phyloP scores from a whole-genome alignment of 1,140 invertebrate species.

The Drosophila lacertosa region DNA sequence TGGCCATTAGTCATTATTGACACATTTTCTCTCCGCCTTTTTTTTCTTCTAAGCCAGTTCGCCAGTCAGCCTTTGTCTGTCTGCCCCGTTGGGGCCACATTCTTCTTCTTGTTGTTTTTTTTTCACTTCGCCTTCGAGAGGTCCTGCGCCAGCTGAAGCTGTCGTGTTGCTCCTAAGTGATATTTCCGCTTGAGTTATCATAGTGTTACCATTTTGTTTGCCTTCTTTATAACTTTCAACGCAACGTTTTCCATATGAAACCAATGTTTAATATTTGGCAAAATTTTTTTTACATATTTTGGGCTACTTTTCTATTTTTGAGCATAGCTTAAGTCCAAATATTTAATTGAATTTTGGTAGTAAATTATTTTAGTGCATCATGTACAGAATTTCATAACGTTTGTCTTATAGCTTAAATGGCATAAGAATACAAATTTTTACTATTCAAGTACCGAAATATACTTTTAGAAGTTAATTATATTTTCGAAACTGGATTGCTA shows the following conservation, averaged over 20 bases:
- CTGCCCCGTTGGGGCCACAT: neutral
- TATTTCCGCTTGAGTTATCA: slow-evolving; percentile 67
- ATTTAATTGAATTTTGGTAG: neutral
- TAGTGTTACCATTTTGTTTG: slow-evolving; percentile 62
- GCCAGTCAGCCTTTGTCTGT: neutral
- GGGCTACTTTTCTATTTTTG: no score
- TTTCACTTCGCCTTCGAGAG: neutral
- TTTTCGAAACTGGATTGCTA: no score
- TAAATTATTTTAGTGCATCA: neutral
- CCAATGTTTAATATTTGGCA: no score
- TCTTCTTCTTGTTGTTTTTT: slow-evolving; percentile 23
- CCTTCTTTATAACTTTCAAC: slow-evolving; percentile 6
- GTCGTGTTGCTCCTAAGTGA: slow-evolving; percentile 55
- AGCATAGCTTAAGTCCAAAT: neutral
- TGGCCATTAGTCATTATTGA: slow-evolving; percentile 81
- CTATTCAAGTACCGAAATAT: no score
- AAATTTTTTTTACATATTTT: no score
- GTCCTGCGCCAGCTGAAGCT: slow-evolving; percentile 18
- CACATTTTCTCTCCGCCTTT: slow-evolving; percentile 77
- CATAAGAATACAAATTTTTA: no score
- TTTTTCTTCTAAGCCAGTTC: slow-evolving; percentile 55
- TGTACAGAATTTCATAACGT: no score
- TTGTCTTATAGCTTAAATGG: no score
- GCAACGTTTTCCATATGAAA: slow-evolving; percentile 13
- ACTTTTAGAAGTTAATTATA: no score